Base-by-base conservation (phyloP, 2,113 vertebrate species). In the Aviceda subcristata region DNA sequence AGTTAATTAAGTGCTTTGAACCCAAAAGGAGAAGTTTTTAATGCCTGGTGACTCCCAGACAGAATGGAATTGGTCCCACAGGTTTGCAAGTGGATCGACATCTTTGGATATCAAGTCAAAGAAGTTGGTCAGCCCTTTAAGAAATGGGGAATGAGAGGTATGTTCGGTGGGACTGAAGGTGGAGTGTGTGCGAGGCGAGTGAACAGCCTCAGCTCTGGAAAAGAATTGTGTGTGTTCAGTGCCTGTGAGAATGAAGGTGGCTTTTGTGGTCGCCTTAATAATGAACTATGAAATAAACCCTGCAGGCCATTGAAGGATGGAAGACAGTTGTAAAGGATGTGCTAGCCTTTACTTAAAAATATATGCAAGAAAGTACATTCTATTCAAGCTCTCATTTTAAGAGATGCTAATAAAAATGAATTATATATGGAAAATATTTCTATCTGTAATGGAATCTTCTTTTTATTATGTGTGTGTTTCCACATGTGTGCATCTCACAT, bases 161-260 rank as follows among this genome's bases (percentile, higher is more conserved):
- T 48, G 3, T 30, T 32, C 66, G 68, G 14, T 76, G 72, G 24
- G 38, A 32, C 29, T 67, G 60, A 50, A 45, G n/a, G 48, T 32
- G n/a, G 10, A 67, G 10, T 0, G 1, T 43, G 24, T 1, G 11
- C 36, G 69, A 39, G n/a, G 48, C 0, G 3, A 90, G 15, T 30
- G 24, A 74, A 46, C 22, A 57, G 56, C 19, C 24, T 6, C 23
- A 38, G 10, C 24, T 85, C 26, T 82, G 66, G 46, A 23, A 60
- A 51, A 64, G 48, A 36, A 11, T 20, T n/a, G 2, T 34, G 74
- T 1, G 2, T 11, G 12, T 22, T 84, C 45, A 39, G 21, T 39
- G 24, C 38, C n/a, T 72, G 17, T 24, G n/a, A 63, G 51, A 75
- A 75, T 15, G 30, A 62, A 69, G 41, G 29, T 79, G 53, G 10